Evolutionary conservation across 2,113 vertebrate genomes (phyloP).

Genomic region (Rhynchomys soricoides): DNA sequence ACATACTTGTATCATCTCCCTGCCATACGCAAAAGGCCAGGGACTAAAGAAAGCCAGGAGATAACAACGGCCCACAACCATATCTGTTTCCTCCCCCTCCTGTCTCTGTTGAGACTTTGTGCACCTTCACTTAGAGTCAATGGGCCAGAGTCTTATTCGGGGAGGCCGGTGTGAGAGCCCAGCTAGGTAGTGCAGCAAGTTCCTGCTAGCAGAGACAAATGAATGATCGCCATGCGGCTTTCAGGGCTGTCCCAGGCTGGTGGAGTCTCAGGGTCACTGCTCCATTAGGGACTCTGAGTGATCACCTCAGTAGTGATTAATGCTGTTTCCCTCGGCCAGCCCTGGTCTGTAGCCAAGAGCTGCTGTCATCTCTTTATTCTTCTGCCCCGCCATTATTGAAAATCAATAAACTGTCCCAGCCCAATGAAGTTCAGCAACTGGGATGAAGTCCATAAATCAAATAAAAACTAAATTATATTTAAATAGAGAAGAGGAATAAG

Average conservation of each 20-base stretch:
- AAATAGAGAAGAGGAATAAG: conserved; percentile 63
- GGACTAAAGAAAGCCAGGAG: not conserved
- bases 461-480: conserved; percentile 79
- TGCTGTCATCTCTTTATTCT: conserved; percentile 78
- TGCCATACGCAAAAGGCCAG: not conserved
- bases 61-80: not conserved
- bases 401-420: conserved; percentile 79
- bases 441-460: conserved; percentile 80
- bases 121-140: not conserved
- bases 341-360: conserved; percentile 70
- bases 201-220: not conserved
- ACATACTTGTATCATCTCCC: not conserved
- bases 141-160: not conserved
- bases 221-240: not conserved
- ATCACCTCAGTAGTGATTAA: conserved; percentile 66
- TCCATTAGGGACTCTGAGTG: conserved; percentile 55
- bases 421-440: conserved; percentile 78
- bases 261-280: not conserved
- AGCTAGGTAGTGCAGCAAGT: not conserved
- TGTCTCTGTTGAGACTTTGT: not conserved
- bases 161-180: not conserved
- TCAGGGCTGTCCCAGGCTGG: not conserved
- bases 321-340: conserved; percentile 11
- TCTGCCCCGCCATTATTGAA: conserved; percentile 76
- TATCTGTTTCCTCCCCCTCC: not conserved